Base-by-base conservation (phyloP, 2,888 invertebrate genomes). In the Dryomyza anilis region DNA sequence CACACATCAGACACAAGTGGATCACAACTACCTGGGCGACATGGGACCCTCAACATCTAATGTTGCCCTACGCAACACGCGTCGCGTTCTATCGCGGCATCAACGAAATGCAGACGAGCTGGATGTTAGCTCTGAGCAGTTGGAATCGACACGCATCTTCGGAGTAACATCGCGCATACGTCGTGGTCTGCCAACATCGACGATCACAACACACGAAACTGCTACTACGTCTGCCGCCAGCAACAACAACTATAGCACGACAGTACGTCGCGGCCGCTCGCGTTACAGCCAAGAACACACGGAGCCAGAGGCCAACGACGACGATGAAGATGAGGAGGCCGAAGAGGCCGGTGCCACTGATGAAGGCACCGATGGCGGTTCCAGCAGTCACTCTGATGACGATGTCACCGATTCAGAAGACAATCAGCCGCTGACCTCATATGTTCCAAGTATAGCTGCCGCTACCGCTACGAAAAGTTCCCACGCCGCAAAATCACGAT, bases 371-470 rank as follows among this genome's bases (percentile, higher is more conserved):
- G 80, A 78, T 64, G 81, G 81, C 3, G 78, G 78, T 14, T 79
- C 80, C 8, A 81, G 75, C 33, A 70, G 73, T 4, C 68, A 67
- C 8, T 69, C 72, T 5, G 71, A 74, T 21, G 74, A 74, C 43
- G 75, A 81, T 66, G 77, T 76, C 61, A 77, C 79, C 29, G 83
- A 81, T 63, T 81, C 81, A 1, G 82, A 83, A 64, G 83, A 83
- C 73, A 81, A 84, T 76, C 82, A 83, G 71, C 81, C 81, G 55
- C 69, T 87, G 67, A 87, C 86, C 25, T 86, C 77, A 60, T 81
- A 78, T 68, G 81, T 82, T 71, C 75, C 74, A 72, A 68, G 66
- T 65, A n/a, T n/a, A n/a, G 71, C 55, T 53, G 67, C 7, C 69
- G 69, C 45, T 12, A 55, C 45, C 2, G 66, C 69, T 58, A 58